Base-by-base conservation (phyloP, 2,113 vertebrate genomes). In the Irena cyanogastra region DNA sequence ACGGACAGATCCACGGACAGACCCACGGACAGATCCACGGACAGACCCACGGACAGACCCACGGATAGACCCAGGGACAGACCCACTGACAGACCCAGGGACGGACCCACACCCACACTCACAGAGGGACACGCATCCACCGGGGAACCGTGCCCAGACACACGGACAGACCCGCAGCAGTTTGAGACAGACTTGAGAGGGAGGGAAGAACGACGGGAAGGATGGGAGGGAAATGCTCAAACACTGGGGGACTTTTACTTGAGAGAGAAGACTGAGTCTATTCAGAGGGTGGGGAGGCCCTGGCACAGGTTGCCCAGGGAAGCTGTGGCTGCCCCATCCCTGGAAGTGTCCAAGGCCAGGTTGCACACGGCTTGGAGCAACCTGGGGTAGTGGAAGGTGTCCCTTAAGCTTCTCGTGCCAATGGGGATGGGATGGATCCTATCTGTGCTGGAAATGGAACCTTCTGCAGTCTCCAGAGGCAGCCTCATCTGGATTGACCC, bases 391-490 rank as follows among this genome's bases (percentile, higher is more conserved):
- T 54, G 30, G 61, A 47, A 82, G 2, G 9, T 35, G 9, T 10
- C 69, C 28, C 70, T 69, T 61, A 45, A 52, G 6, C 33, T 53
- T 4, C 13, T 57, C 0, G 0, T 24, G 23, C 7, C 21, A 16
- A 0, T 16, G 7, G 4, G 47, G 35, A 11, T 42, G 68, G 47
- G 47, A 37, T 15, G 27, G 10, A 6, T 41, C 42, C 39, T 24
- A 1, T 15, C 23, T 23, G 35, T 5, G 0, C 2, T 41, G 64
- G 50, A 63, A 83, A 17, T 0, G 0, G 35, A 44, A 37, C 28
- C 18, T 20, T 6, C 45, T 17, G 47, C 30, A 27, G n/a, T 21
- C n/a, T 37, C 52, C 45, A 30, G 69, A 60, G 30, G 20, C 27
- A 49, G 16, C 13, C 37, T n/a, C 22, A 54, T 17, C 30, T 14